These are phyloP conservation scores for Lepidocyrtinus sp. DNA, from an alignment of 2,888 invertebrate genomes.

Conservation along the genomic window DNA sequence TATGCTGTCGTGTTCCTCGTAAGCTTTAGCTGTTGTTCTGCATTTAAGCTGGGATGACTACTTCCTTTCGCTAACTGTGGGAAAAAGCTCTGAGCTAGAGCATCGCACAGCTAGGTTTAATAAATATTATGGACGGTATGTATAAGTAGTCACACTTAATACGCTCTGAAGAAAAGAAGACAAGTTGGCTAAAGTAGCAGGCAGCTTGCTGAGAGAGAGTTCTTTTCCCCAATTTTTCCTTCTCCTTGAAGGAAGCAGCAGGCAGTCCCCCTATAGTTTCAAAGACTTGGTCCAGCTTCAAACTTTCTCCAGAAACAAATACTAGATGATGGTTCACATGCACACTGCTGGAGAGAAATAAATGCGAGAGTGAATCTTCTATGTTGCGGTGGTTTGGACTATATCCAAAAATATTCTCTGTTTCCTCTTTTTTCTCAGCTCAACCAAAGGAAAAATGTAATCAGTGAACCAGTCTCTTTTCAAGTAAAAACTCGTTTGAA, in stretches of 20 bases:
- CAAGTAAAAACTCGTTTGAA: constrained; percentile 1
- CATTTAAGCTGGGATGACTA: not conserved
- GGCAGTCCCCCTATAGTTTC: constrained; percentile 36
- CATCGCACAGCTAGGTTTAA: not conserved
- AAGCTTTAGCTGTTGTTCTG: constrained; percentile 5
- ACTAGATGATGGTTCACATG: not conserved
- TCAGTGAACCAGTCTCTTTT: constrained; percentile 18
- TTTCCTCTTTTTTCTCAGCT: constrained; percentile 37
- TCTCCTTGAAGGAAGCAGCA: constrained; percentile 20
- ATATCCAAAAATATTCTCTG: constrained; percentile 47
- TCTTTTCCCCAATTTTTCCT: constrained; percentile 30
- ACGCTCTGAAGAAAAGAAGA: constrained; percentile 20
- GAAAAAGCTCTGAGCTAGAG: not conserved
- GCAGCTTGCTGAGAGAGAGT: constrained; percentile 54
- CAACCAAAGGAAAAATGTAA: constrained; percentile 26
- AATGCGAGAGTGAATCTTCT: constrained; percentile 11
- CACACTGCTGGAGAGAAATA: not conserved
- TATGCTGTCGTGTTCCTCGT: not conserved
- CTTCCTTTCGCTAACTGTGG: constrained; percentile 7
- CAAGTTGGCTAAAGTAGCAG: constrained; percentile 30
- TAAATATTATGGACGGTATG: constrained; percentile 28
- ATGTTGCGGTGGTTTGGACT: constrained; percentile 51
- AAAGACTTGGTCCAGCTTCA: constrained; percentile 29
- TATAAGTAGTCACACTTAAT: constrained; percentile 30
- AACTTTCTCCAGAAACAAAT: constrained; percentile 19